Evolutionary conservation across 2,888 invertebrate species (phyloP), one percentile per base, ranked within the genome.

Genomic region (Drosophila subsilvestris): DNA sequence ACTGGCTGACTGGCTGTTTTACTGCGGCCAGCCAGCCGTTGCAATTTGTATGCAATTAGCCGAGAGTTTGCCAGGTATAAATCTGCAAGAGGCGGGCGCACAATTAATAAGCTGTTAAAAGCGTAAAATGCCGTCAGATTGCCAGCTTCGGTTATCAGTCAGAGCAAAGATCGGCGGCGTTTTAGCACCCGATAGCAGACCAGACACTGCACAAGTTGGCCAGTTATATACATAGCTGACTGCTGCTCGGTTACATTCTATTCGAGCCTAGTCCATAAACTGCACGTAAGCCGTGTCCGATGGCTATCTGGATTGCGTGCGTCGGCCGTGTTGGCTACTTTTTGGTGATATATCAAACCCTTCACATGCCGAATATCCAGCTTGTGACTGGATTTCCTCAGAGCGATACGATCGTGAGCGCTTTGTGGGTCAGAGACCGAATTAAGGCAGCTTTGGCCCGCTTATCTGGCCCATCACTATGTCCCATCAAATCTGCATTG

Each of bases 31-130:
- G 37, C 37, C 63, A 74, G 77, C 66, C 58, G 29, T 53, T 37
- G 56, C 81, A 80, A 84, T 80, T 80, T 84, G 80, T 80, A 59
- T 66, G 78, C 80, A 84, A 80, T 80, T 80, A 80, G 81, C 68
- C 47, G 63, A 47, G 22, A 18, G 51, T 56, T 61, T 45, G 58
- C 59, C 51, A 73, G 53, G 66, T 74, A 74, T 74, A 82, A 79
- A 79, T 82, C 68, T 66, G 75, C 61, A 63, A 77, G 65, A 77
- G 81, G 79, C 79, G 82, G 75, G 32, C 63, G 54, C 48, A 58
- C 74, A 74, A 76, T 67, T 79, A 79, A 77, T 82, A 79, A 82
- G 78, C 67, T 60, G 69, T 74, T 70, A 65, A 73, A 53, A 44
- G 60, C 55, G 27, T 12, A 47, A 47, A 58, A 25, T 20, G 32